Conservation (phyloP, 2,888 invertebrate genomes). For the Gasteruption jaculator region DNA sequence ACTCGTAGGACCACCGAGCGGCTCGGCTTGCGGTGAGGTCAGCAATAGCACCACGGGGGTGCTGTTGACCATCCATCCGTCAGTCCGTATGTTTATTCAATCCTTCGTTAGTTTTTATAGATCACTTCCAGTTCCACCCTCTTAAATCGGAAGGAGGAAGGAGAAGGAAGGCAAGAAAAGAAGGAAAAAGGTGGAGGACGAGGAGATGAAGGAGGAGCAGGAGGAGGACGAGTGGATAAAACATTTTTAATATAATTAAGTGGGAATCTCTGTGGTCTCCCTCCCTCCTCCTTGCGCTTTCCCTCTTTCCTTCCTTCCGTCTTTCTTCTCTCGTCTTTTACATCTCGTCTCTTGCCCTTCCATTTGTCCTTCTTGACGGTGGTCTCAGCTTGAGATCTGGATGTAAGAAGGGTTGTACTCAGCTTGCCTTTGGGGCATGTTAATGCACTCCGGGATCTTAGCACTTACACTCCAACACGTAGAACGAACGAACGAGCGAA, state of each 20-base stretch:
- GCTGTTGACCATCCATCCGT: too few species aligned
- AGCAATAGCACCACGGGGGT: too few species aligned
- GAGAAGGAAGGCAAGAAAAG: too few species aligned
- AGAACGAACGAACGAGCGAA: conserved; percentile 11
- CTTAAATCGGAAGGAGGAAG: too few species aligned
- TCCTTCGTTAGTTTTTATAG: too few species aligned
- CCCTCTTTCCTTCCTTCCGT: conserved; percentile 14
- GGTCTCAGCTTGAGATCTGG: conserved; percentile 40
- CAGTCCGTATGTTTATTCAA: too few species aligned
- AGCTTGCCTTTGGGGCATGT: conserved; percentile 50
- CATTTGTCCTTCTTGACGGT: conserved; percentile 30
- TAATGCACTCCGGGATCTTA: conserved; percentile 52
- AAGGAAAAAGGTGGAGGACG: conserved; percentile 1
- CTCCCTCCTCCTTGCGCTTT: conserved; percentile 17
- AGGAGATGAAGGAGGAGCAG: conserved; percentile 8
- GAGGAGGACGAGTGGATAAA: conserved; percentile 33
- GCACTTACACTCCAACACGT: conserved; percentile 52
- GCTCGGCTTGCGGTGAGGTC: too few species aligned
- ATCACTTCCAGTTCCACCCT: too few species aligned
- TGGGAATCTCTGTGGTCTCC: conserved; percentile 46
- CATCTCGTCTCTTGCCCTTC: conserved; percentile 20
- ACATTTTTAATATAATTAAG: conserved; percentile 52
- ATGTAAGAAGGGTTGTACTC: conserved; percentile 52
- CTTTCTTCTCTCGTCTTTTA: conserved; percentile 20
- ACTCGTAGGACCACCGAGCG: conserved; percentile 25